phyloP scores from a whole-genome alignment of 2,113 vertebrate genomes.

The Podarcis raffonei region DNA sequence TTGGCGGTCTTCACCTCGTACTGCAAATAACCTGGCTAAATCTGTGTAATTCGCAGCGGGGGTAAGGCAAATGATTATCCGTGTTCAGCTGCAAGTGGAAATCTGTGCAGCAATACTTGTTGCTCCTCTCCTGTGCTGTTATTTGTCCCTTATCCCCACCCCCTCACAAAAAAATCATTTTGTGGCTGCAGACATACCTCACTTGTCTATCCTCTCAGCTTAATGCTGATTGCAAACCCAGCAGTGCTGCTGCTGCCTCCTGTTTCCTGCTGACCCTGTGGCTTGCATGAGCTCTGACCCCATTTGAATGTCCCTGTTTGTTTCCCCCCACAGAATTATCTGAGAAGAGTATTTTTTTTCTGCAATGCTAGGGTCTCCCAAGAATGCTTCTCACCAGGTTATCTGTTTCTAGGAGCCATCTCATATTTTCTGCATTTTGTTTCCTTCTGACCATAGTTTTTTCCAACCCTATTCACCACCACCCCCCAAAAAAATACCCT shows the following conservation, averaged over 20 bases:
- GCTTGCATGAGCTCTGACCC: not conserved
- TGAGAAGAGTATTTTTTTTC: too few species aligned
- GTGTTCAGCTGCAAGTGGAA: accelerated
- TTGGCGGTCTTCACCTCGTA: too few species aligned
- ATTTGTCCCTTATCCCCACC: not conserved
- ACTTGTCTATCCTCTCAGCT: not conserved
- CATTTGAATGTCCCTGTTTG: not conserved
- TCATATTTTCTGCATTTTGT: too few species aligned
- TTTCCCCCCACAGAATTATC: not conserved
- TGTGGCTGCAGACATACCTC: not conserved
- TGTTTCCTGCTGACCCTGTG: not conserved
- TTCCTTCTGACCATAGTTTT: too few species aligned
- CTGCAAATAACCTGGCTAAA: not conserved
- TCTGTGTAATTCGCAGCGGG: not conserved
- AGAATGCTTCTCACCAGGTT: not conserved
- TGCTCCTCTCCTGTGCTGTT: accelerated
- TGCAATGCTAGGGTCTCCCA: not conserved
- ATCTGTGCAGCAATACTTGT: not conserved
- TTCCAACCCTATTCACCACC: too few species aligned
- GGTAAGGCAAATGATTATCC: not conserved
- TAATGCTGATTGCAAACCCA: too few species aligned
- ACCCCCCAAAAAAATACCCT: too few species aligned
- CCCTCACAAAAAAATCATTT: too few species aligned
- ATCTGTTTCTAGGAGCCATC: not conserved
- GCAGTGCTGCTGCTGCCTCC: not conserved